These are phyloP conservation scores for Phymastichus coffea DNA, from an alignment of 1,140 invertebrate genomes.

Conservation along the genomic window DNA sequence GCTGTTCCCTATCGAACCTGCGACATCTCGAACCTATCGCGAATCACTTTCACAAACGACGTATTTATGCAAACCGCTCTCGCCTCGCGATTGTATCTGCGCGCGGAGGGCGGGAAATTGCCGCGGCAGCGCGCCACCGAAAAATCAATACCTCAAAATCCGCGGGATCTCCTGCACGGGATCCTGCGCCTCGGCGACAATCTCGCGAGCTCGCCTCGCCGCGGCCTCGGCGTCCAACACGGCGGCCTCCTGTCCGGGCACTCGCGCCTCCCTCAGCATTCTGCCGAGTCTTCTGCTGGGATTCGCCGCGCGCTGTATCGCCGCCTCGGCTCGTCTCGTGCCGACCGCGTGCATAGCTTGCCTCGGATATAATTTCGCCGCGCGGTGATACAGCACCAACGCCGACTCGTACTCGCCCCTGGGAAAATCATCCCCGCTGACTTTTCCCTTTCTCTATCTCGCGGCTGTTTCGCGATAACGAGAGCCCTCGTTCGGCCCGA, in stretches of 20 bases:
- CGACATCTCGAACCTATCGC: too few species aligned
- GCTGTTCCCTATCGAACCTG: too few species aligned
- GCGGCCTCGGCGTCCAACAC: constrained; percentile 26
- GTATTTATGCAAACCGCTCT: too few species aligned
- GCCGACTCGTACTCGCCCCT: constrained; percentile 48
- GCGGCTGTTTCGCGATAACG: too few species aligned
- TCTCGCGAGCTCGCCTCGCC: constrained; percentile 13
- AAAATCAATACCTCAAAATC: constrained; percentile 35
- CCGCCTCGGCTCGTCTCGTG: constrained; percentile 30
- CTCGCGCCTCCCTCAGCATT: constrained; percentile 1
- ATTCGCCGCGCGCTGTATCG: constrained; percentile 37
- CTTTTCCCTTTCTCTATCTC: too few species aligned
- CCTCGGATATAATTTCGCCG: constrained; percentile 36
- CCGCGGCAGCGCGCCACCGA: too few species aligned
- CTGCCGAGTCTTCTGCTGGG: constrained; percentile 7
- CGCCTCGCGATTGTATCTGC: too few species aligned
- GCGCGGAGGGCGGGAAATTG: too few species aligned
- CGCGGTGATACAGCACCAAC: constrained; percentile 45
- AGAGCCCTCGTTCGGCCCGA: too few species aligned
- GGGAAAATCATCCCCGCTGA: too few species aligned
- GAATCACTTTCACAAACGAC: too few species aligned
- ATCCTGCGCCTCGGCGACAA: constrained; percentile 25
- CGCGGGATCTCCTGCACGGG: constrained; percentile 26
- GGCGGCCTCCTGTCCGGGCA: constrained; percentile 15
- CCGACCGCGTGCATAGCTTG: constrained; percentile 37